phyloP scores from a whole-genome alignment of 1,140 invertebrate genomes.

The Calliphora vicina region DNA sequence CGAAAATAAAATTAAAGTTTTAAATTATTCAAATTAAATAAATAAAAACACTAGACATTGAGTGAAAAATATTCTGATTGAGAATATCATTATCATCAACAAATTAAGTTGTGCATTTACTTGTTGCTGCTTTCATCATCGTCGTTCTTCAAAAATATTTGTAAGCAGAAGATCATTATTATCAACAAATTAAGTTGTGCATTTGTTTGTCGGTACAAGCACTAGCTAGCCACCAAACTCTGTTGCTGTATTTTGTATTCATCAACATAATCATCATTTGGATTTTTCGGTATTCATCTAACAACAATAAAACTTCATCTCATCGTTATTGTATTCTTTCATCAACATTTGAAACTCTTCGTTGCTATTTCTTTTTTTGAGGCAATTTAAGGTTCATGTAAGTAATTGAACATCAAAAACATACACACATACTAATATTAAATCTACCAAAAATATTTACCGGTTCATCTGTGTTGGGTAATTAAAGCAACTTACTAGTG shows the following conservation, averaged over 20 bases:
- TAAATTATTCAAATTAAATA: background rate
- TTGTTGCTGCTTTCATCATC: no score
- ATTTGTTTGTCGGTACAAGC: background rate
- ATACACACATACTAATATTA: no score
- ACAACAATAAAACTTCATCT: background rate
- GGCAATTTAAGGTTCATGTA: no score
- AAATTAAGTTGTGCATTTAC: no score
- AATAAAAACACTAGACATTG: background rate
- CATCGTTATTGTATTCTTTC: background rate
- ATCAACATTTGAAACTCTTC: background rate
- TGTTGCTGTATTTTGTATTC: no score
- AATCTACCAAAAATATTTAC: no score
- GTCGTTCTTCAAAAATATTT: no score
- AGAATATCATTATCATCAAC: no score
- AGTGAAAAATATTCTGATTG: no score
- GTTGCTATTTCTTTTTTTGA: background rate
- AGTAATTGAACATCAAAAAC: no score
- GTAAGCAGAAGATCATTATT: background rate
- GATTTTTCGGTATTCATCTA: background rate
- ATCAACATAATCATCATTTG: background rate
- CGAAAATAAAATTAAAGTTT: background rate
- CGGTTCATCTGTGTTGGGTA: background rate
- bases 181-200: slow-evolving; percentile 11
- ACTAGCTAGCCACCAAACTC: background rate
- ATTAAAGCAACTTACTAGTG: background rate